Base-by-base conservation (phyloP, 2,888 invertebrate species). In the Drosophila neonasuta region DNA sequence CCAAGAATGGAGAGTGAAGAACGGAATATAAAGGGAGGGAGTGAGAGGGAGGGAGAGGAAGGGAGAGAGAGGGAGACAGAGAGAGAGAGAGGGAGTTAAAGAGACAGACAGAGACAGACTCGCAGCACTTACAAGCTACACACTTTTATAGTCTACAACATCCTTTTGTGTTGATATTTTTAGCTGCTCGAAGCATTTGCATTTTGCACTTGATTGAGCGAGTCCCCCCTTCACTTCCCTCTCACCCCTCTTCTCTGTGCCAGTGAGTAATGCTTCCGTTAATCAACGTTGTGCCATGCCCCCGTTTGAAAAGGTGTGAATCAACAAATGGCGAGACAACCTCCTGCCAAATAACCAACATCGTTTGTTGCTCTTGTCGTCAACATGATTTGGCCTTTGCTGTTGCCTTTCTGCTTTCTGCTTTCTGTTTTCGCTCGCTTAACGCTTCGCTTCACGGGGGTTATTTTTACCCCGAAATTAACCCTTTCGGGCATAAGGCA, bases 191-290 rank as follows among this genome's bases (percentile, higher is more conserved):
- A 52, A 73, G 62, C 80, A 85, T 77, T 75, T 71, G 76, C 75
- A 68, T 85, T 78, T 79, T 61, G 72, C 85, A 79, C 61, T 86
- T 84, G 86, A 84, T 86, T 84, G 74, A 80, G 69, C 76, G 42
- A 59, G 46, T 3, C 20, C 15, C 30, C 9, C 44, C 24, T 24
- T 24, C 24, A 24, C 24, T 24, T 48, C 5, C 15, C 13, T 13
- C 13, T 13, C 13, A 13, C 13, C 13, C 30, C 15, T 4, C 9
- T 7, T 5, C 24, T n/a, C 17, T 42, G 5, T 6, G 24, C 6
- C 29, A 15, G 57, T 81, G 86, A 81, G 77, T 84, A 84, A 81
- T 84, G 85, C 69, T 81, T 81, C 86, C 86, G 85, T 81, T 84
- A 79, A 84, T 84, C 86, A 86, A 66, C 67, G 55, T 13, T 10